Conservation (phyloP, 1,140 invertebrate genomes). For the Calosoma granatense region DNA sequence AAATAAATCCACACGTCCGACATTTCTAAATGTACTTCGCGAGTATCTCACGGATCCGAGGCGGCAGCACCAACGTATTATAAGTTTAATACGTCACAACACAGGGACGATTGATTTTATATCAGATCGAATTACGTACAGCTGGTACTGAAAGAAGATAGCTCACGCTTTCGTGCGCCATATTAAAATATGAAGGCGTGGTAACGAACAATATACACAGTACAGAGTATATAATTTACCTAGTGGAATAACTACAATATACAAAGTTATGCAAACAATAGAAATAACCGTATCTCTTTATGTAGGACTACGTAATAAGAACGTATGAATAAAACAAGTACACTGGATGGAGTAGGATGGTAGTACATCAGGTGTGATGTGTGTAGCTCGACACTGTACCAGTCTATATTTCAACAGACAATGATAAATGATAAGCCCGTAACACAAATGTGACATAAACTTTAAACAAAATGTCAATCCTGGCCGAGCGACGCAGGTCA, state of each 20-base stretch:
- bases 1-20: no score
- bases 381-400: not conserved
- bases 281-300: no score
- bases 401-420: not conserved
- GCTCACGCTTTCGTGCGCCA: not conserved
- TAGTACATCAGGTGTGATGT: not conserved
- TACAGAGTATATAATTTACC: no score
- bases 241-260: no score
- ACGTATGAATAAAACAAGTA: no score
- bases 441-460: slow-evolving; percentile 8
- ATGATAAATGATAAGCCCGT: slow-evolving; percentile 5
- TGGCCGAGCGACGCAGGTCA: not conserved
- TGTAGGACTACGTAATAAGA: no score
- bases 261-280: no score
- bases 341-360: no score
- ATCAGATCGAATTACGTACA: not conserved
- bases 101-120: not conserved
- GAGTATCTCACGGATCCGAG: no score
- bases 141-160: not conserved
- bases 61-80: no score
- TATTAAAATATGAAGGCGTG: not conserved
- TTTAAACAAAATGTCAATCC: slow-evolving; percentile 8
- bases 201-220: no score
- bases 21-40: no score
- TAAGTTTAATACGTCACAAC: not conserved